Conservation (phyloP, 1,140 invertebrate species). For the Copidosoma floridanum region DNA sequence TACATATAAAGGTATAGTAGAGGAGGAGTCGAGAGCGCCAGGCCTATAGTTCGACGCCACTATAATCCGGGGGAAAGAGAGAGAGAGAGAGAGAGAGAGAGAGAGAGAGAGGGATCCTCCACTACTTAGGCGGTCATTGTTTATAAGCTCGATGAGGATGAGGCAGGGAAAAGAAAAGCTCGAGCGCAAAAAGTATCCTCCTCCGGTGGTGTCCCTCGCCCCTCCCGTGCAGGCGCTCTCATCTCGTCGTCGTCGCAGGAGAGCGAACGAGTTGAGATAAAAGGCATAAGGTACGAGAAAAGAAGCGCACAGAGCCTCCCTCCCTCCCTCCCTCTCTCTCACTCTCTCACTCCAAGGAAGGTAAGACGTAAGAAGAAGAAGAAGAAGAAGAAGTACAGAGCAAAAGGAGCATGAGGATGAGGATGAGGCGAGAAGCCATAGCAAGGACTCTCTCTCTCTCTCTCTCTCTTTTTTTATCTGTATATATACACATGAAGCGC, state of each 20-base stretch:
- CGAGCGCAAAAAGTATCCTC: constrained; percentile 12
- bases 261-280: constrained; percentile 30
- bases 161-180: constrained; percentile 20
- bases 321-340: too few species aligned
- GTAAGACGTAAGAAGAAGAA: constrained; percentile 23
- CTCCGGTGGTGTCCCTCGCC: constrained; percentile 1
- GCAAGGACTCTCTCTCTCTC: too few species aligned
- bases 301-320: too few species aligned
- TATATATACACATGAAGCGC: neutral
- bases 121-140: constrained; percentile 28
- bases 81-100: too few species aligned
- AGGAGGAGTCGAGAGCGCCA: too few species aligned
- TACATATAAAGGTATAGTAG: too few species aligned
- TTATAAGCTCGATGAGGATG: constrained; percentile 30
- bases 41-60: too few species aligned
- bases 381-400: constrained; percentile 14
- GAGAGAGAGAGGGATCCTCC: too few species aligned
- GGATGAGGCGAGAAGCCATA: constrained; percentile 32
- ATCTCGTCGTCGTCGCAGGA: constrained; percentile 26
- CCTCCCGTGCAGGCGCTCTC: too few species aligned
- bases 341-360: constrained; percentile 27
- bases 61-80: too few species aligned
- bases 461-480: too few species aligned
- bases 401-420: constrained; percentile 16
- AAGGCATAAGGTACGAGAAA: constrained; percentile 22